Percentiles rank a stretch among this genome's conserved stretches.
Conservation (phyloP, 2,888 invertebrate genomes). For the Helicoverpa assulta region DNA sequence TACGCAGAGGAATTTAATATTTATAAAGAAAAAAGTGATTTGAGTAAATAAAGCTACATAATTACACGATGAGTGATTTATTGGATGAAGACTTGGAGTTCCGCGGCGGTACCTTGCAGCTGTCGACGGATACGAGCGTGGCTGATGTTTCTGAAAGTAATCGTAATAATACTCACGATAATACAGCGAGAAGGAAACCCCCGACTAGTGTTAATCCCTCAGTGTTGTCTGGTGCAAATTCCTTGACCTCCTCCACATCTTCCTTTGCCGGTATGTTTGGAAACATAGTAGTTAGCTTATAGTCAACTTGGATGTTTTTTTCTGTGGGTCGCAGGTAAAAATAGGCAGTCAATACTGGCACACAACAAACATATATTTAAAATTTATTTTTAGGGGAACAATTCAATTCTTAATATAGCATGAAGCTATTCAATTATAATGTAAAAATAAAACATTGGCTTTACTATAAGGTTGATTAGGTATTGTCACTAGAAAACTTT, state of each 20-base stretch:
- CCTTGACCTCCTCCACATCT: slow-evolving; percentile 83
- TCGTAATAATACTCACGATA: slow-evolving; percentile 69
- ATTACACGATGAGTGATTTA: slow-evolving; percentile 80
- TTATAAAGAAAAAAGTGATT: slow-evolving; percentile 44
- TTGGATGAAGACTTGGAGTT: slow-evolving; percentile 91
- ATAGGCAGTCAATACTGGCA: slow-evolving; percentile 1
- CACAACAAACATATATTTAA: slow-evolving; percentile 18
- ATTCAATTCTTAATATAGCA: slow-evolving; percentile 1
- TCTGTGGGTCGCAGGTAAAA: slow-evolving; percentile 46
- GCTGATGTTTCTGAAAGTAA: slow-evolving; percentile 69
- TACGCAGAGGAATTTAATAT: slow-evolving; percentile 65
- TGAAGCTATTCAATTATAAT: slow-evolving; percentile 17
- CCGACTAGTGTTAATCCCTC: slow-evolving; percentile 79
- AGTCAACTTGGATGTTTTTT: slow-evolving; percentile 33
- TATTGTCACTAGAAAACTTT: neutral
- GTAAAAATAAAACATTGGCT: neutral
- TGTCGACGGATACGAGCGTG: slow-evolving; percentile 76
- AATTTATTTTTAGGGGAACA: slow-evolving; percentile 14
- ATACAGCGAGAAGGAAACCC: slow-evolving; percentile 70
- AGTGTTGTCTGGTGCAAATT: slow-evolving; percentile 86
- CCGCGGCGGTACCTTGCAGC: slow-evolving; percentile 88
- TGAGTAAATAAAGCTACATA: slow-evolving; percentile 33
- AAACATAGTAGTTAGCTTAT: slow-evolving; percentile 21
- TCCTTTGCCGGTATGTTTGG: slow-evolving; percentile 82
- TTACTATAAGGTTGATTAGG: neutral